These are phyloP conservation scores for Argyrosomus japonicus DNA, from an alignment of 2,113 vertebrate genomes.

Conservation along the genomic window DNA sequence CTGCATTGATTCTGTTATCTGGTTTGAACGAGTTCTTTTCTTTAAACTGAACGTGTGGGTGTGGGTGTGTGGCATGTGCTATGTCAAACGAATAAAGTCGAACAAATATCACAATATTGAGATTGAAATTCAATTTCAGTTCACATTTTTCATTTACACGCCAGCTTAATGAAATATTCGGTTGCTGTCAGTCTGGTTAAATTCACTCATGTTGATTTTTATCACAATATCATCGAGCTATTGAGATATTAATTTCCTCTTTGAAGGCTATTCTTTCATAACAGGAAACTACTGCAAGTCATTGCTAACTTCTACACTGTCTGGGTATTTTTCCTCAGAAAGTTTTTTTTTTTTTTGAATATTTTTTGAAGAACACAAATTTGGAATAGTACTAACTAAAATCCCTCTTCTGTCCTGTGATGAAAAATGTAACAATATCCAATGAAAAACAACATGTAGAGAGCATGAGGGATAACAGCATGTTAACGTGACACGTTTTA, in stretches of 20 bases:
- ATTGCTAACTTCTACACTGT: background rate
- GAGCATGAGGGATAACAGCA: background rate
- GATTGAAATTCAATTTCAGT: background rate
- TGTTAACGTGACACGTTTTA: background rate
- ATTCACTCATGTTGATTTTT: background rate
- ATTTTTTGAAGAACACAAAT: background rate
- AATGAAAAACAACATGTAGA: background rate
- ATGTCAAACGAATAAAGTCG: background rate
- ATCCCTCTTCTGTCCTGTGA: background rate
- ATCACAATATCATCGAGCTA: background rate
- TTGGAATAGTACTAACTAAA: background rate
- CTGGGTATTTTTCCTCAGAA: background rate
- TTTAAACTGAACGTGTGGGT: too few species aligned
- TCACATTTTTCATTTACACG: constrained; percentile 3
- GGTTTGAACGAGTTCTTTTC: background rate
- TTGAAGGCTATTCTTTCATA: background rate
- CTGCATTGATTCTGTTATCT: background rate
- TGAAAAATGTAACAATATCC: background rate
- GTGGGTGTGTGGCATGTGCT: background rate
- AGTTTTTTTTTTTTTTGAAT: background rate
- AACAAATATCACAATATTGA: background rate
- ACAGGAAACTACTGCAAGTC: constrained; percentile 37
- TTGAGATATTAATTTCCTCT: constrained; percentile 16
- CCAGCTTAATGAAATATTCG: background rate
- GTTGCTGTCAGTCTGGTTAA: background rate